A percentile compares a stretch with the other conserved stretches of the same genome.
Conservation (phyloP, 2,113 vertebrate genomes). For the Platysternon megacephalum region DNA sequence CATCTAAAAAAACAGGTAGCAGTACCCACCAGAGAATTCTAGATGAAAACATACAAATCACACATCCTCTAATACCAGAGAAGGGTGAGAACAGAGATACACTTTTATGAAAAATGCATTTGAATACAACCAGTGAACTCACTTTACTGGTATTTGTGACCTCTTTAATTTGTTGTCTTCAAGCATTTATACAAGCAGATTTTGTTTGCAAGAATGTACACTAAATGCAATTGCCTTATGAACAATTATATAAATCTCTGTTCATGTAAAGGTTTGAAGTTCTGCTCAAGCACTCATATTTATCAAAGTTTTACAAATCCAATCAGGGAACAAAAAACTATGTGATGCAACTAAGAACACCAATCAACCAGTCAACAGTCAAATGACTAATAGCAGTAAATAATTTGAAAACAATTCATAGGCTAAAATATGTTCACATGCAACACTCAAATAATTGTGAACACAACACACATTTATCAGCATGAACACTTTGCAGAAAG, state of each 20-base stretch:
- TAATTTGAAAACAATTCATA: slow-evolving; percentile 1
- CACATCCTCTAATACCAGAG: background rate
- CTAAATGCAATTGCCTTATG: background rate
- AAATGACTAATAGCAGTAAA: background rate
- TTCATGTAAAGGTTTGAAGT: background rate
- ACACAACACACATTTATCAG: background rate
- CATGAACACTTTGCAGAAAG: background rate
- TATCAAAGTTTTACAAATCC: background rate
- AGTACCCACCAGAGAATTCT: background rate
- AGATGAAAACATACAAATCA: background rate
- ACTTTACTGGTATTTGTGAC: background rate
- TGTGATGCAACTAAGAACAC: background rate
- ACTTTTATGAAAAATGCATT: background rate
- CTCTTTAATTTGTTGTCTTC: background rate
- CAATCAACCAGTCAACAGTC: background rate
- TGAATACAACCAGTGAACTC: background rate
- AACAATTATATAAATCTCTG: background rate
- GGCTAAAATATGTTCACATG: background rate
- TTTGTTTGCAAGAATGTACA: slow-evolving; percentile 6
- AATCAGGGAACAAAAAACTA: background rate
- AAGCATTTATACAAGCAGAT: background rate
- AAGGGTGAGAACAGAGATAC: background rate
- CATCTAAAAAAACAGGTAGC: background rate
- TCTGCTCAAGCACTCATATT: background rate
- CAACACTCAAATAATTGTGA: background rate